phyloP scores from a whole-genome alignment of 2,797 vertebrate genomes.

The Pseudochirops cupreus region DNA sequence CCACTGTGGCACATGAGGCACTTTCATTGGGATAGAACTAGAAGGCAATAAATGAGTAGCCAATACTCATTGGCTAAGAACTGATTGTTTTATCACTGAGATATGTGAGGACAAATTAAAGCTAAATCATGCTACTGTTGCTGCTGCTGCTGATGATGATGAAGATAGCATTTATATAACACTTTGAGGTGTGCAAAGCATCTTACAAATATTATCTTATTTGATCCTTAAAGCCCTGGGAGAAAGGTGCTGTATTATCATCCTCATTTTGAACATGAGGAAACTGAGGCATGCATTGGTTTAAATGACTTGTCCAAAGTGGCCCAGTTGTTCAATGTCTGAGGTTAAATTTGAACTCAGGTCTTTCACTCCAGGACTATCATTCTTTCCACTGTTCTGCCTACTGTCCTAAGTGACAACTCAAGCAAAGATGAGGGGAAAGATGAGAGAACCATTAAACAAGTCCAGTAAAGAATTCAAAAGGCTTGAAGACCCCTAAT shows the following conservation, averaged over 20 bases:
- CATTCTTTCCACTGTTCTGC: neutral
- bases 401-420: neutral
- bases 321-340: neutral
- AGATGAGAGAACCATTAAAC: neutral
- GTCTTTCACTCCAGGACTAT: neutral
- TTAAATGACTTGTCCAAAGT: neutral
- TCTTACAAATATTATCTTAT: neutral
- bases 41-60: neutral
- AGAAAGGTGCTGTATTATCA: neutral
- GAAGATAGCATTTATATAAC: neutral
- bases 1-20: neutral
- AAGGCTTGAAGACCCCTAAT: neutral
- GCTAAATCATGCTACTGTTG: neutral
- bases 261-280: neutral
- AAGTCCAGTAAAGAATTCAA: neutral
- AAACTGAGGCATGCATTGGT: neutral
- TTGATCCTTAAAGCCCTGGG: neutral
- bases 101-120: neutral
- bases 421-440: neutral
- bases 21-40: neutral
- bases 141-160: no score
- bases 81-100: neutral
- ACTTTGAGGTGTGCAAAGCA: neutral
- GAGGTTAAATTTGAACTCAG: neutral
- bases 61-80: neutral